Conservation (phyloP, 2,888 invertebrate genomes). For the Thereva unica region DNA sequence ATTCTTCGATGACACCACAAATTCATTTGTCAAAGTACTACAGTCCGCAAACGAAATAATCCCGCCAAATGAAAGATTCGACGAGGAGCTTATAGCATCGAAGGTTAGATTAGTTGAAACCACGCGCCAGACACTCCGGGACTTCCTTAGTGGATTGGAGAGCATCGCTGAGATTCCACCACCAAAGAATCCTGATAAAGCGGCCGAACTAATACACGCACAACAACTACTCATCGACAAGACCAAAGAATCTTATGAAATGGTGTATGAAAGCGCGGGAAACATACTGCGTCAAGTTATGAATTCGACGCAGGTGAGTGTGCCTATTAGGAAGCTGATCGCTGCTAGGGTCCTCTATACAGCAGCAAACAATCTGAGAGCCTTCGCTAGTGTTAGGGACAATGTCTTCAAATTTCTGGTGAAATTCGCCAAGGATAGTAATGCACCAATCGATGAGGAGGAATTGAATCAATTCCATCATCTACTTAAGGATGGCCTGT, state of each 20-base stretch:
- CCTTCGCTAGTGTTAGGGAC: conserved; percentile 21
- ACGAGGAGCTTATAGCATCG: conserved; percentile 17
- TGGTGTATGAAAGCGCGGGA: conserved; percentile 20
- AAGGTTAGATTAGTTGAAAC: conserved; percentile 31
- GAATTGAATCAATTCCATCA: conserved; percentile 12
- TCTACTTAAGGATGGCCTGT: conserved; percentile 17
- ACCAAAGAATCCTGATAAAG: conserved; percentile 3
- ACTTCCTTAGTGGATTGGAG: conserved; percentile 21
- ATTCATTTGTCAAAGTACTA: conserved; percentile 24
- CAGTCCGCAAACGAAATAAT: conserved; percentile 24
- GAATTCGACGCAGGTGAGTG: conserved; percentile 4
- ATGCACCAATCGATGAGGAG: neutral
- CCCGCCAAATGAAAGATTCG: conserved; percentile 12
- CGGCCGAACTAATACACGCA: conserved; percentile 12
- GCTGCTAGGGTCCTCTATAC: conserved; percentile 24
- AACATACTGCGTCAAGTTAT: conserved; percentile 7
- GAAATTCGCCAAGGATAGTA: conserved; percentile 12
- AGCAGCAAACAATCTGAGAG: conserved; percentile 19
- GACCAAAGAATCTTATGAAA: conserved; percentile 30
- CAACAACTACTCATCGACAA: conserved; percentile 32
- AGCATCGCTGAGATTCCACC: neutral
- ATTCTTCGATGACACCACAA: conserved; percentile 23
- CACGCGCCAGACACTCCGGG: conserved; percentile 19
- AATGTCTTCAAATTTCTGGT: conserved; percentile 19
- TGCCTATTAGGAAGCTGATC: conserved; percentile 28